phyloP scores from a whole-genome alignment of 2,888 invertebrate genomes.

The Xestia sexstrigata region DNA sequence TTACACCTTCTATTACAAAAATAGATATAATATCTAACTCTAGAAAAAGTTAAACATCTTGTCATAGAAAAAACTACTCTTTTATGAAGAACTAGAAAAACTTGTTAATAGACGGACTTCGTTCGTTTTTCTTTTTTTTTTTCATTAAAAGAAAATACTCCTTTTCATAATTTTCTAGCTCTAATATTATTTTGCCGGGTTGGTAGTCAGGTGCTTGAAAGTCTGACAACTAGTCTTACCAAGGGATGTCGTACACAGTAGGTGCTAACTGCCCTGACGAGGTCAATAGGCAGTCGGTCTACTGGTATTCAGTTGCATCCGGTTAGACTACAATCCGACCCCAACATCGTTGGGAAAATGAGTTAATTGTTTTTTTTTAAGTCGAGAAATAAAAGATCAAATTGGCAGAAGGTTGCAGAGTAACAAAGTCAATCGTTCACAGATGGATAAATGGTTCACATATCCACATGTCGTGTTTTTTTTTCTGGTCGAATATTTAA shows the following conservation, averaged over 20 bases:
- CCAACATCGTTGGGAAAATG: neutral
- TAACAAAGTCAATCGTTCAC: neutral
- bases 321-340: neutral
- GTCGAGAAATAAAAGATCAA: neutral
- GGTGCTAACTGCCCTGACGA: neutral
- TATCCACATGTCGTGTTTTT: neutral
- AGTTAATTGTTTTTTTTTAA: neutral
- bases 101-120: neutral
- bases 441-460: neutral
- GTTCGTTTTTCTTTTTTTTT: neutral
- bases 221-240: no score
- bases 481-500: neutral
- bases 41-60: conserved; percentile 20
- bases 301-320: neutral
- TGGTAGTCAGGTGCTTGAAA: neutral
- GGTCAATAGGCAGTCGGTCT: neutral
- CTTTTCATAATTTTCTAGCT: neutral
- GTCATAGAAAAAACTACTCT: neutral
- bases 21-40: conserved; percentile 22
- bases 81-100: neutral
- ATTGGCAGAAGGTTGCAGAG: neutral
- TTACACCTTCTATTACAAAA: conserved; percentile 30
- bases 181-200: no score
- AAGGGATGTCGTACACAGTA: neutral
- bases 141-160: neutral